Evolutionary conservation across 2,113 vertebrate species (phyloP), one percentile per base, ranked within the genome.

Genomic region (Bos javanicus): DNA sequence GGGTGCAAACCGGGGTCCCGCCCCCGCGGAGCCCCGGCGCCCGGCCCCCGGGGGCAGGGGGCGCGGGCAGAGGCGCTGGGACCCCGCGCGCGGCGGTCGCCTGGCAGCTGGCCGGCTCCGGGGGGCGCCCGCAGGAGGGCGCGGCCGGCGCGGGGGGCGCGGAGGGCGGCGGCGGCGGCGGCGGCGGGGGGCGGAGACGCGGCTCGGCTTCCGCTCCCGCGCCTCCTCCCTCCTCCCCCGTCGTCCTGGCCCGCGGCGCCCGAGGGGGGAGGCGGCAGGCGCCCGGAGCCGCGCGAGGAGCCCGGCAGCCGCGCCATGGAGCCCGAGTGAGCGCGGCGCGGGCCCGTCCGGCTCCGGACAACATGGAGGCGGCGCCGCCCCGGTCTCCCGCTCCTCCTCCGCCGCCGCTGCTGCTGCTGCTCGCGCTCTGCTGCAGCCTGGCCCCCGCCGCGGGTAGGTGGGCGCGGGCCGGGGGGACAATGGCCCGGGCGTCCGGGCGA

Each of bases 321-420:
- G 96, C 98, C 97, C 59, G 95, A 98, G 97, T 98, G 98, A 98
- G 97, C 95, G 94, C 96, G 93, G 93, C 94, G 96, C 96, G 93
- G 95, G 94, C 95, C 67, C 59, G 78, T 56, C 94, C 94, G 95
- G 97, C 94, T 90, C 95, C 94, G 96, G 97, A 95, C 95, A 52
- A 96, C 96, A 98, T 98, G 98, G 98, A 95, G 91, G 95, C 95
- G 90, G 87, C 93, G 95, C 96, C 91, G 94, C 62, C 95, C 54
- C 87, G 97, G 76, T 11, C 76, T 26, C 43, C 76, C 13, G 90
- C 87, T 16, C 92, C 87, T 9, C 88, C 52, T 2, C 88, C 81
- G 86, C 95, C 46, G 86, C 81, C 30, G 97, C 86, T 11, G 89
- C 94, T 95, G 97, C 87, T 97, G 94, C 87, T 98, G 91, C 92